These are phyloP conservation scores for Drosophila nebulosa DNA, from an alignment of 1,140 invertebrate species.

Conservation along the genomic window DNA sequence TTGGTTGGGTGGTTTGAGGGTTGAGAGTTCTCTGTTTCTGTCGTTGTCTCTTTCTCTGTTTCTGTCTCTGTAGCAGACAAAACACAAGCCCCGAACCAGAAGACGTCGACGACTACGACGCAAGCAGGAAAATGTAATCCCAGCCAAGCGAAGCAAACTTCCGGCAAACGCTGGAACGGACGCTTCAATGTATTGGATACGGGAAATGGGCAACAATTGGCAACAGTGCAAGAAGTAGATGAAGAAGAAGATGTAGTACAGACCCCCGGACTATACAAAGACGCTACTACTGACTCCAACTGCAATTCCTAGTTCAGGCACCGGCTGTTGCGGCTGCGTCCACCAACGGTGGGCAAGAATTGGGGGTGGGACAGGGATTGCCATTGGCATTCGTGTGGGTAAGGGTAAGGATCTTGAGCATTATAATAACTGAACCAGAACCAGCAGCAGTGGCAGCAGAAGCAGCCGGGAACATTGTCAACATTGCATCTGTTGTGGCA, in stretches of 20 bases:
- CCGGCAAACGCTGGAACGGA: conserved; percentile 74
- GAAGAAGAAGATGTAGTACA: conserved; percentile 8
- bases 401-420: conserved; percentile 50
- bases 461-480: conserved; percentile 29
- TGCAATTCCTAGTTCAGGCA: not conserved
- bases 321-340: conserved; percentile 12
- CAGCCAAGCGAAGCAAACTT: conserved; percentile 77
- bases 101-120: conserved; percentile 34
- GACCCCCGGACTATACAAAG: not conserved
- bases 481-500: conserved; percentile 10
- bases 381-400: too few relatives aligned
- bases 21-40: conserved; percentile 17
- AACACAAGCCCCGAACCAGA: conserved; percentile 30
- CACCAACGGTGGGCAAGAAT: not conserved
- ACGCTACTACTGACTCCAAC: not conserved
- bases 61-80: conserved; percentile 17
- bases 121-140: conserved; percentile 78
- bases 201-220: conserved; percentile 76
- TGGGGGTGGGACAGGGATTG: too few relatives aligned
- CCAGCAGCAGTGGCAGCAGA: conserved; percentile 8
- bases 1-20: too few relatives aligned
- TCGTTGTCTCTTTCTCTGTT: conserved; percentile 1
- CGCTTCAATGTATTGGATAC: conserved; percentile 77
- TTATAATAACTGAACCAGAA: conserved; percentile 60
- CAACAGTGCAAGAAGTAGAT: conserved; percentile 50